Conservation (phyloP, 2,888 invertebrate species). For the Acronicta psi region DNA sequence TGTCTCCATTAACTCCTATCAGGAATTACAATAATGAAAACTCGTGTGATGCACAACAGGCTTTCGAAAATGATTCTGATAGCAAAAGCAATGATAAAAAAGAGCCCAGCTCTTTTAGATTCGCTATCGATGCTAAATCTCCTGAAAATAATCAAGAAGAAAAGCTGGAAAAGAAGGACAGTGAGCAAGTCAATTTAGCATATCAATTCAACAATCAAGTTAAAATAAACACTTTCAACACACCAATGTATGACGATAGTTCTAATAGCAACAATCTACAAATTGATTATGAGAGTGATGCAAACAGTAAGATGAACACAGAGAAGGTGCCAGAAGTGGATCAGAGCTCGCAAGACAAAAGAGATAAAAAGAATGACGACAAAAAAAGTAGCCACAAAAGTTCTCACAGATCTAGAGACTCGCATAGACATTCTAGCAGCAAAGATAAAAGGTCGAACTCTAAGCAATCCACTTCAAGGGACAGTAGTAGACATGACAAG, state of each 20-base stretch:
- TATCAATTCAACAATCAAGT: conserved; percentile 81
- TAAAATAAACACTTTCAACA: conserved; percentile 78
- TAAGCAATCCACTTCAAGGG: conserved; percentile 78
- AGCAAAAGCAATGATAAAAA: conserved; percentile 72
- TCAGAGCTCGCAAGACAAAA: conserved; percentile 74
- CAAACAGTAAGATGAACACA: conserved; percentile 80
- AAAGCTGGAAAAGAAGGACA: conserved; percentile 73
- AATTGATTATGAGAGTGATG: conserved; percentile 85
- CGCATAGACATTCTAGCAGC: conserved; percentile 78
- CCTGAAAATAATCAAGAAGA: conserved; percentile 69
- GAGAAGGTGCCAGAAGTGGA: conserved; percentile 77
- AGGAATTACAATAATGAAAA: conserved; percentile 85
- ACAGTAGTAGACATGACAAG: conserved; percentile 77
- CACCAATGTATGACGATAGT: conserved; percentile 82
- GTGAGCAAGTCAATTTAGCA: conserved; percentile 69
- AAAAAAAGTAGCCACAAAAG: conserved; percentile 77
- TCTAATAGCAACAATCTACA: conserved; percentile 83
- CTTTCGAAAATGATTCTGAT: conserved; percentile 77
- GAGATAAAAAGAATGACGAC: conserved; percentile 75
- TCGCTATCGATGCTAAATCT: conserved; percentile 79
- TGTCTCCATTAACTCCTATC: conserved; percentile 85
- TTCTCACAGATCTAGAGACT: conserved; percentile 81
- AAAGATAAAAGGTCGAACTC: conserved; percentile 80
- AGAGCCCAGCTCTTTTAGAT: conserved; percentile 79
- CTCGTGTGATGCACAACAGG: conserved; percentile 85